Evolutionary conservation across 2,113 vertebrate species (phyloP).

Genomic region (Takifugu flavidus): DNA sequence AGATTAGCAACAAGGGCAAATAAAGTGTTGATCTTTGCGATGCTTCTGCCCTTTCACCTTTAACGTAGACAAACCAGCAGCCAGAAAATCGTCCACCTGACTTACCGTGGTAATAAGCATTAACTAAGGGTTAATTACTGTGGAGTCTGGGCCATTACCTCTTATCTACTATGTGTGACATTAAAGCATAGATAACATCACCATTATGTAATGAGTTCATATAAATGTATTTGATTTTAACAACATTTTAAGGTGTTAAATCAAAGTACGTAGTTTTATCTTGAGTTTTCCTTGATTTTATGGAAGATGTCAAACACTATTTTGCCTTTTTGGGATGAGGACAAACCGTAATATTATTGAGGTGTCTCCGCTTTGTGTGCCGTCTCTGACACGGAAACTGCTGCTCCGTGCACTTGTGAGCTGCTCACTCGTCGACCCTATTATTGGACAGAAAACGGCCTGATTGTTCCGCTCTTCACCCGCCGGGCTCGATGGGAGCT

Average conservation of each 20-base stretch:
- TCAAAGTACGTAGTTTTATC: too few relatives aligned
- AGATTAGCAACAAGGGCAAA: conserved; percentile 36
- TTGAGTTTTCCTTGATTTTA: too few relatives aligned
- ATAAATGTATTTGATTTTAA: background rate
- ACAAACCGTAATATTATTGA: too few relatives aligned
- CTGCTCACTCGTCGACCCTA: conserved; percentile 31
- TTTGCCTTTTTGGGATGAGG: too few relatives aligned
- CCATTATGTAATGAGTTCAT: too few relatives aligned
- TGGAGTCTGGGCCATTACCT: background rate
- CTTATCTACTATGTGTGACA: background rate
- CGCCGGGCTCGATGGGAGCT: conserved; percentile 33
- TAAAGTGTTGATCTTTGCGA: conserved; percentile 24
- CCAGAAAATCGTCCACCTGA: background rate
- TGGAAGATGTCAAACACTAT: too few relatives aligned
- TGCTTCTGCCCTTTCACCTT: conserved; percentile 17
- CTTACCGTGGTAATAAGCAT: too few relatives aligned
- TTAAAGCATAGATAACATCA: too few relatives aligned
- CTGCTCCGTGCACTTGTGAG: conserved; percentile 15
- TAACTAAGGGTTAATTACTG: background rate
- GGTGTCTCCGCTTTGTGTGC: background rate
- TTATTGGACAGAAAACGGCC: conserved; percentile 9
- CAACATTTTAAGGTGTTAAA: too few relatives aligned
- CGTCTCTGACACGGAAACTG: conserved; percentile 30
- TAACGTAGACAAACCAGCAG: conserved; percentile 16
- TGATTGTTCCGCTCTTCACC: conserved; percentile 45